Conservation (phyloP, 2,888 invertebrate species). For the Exocentrus adspersus region DNA sequence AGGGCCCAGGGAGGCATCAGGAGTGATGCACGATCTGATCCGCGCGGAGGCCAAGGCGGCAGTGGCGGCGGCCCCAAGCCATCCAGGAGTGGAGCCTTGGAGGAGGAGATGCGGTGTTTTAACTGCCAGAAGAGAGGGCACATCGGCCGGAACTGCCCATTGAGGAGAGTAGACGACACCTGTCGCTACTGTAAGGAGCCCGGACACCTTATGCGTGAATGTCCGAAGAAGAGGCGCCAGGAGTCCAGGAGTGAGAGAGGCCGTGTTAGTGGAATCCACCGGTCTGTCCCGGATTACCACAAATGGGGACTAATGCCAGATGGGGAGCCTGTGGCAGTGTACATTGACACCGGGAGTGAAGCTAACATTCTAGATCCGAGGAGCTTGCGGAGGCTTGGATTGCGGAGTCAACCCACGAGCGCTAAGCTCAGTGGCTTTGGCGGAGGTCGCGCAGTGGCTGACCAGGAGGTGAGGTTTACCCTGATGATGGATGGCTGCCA, state of each 20-base stretch:
- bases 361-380: not conserved
- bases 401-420: not conserved
- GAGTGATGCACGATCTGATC: not conserved
- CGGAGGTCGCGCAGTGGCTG: not conserved
- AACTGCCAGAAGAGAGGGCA: not conserved
- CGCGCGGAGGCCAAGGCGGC: not conserved
- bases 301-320: not conserved
- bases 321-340: not conserved
- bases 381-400: not conserved
- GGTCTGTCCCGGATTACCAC: not conserved
- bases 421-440: not conserved
- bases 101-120: not conserved
- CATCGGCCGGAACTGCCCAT: not conserved
- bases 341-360: not conserved
- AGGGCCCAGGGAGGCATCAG: not conserved
- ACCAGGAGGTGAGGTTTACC: not conserved
- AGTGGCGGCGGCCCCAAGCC: too few species aligned
- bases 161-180: too few species aligned
- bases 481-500: not conserved
- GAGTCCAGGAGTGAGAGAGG: not conserved
- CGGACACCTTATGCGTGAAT: too few species aligned
- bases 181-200: too few species aligned
- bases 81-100: too few species aligned
- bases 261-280: not conserved
- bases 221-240: too few species aligned